Evolutionary conservation across 1,140 invertebrate species (phyloP).

Genomic region (Battus philenor): DNA sequence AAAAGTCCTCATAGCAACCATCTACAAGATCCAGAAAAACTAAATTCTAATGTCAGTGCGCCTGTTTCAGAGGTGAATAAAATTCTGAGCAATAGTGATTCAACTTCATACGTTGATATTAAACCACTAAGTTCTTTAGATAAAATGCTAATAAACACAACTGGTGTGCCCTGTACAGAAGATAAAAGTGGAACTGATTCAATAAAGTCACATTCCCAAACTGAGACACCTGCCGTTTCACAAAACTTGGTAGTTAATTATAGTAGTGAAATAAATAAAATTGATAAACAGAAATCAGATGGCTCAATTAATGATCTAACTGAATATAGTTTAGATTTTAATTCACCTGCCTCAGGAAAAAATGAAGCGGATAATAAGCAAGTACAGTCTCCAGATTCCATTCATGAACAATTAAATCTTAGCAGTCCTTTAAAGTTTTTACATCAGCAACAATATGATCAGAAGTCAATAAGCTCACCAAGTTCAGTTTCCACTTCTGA

Average conservation of each 20-base stretch:
- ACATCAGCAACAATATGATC: slow-evolving; percentile 32
- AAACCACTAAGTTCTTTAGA: slow-evolving; percentile 49
- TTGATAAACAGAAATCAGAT: slow-evolving; percentile 26
- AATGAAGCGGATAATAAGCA: slow-evolving; percentile 3
- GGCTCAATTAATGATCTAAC: slow-evolving; percentile 33
- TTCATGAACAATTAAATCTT: slow-evolving; percentile 22
- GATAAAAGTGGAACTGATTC: slow-evolving; percentile 17
- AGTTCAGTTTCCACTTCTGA: slow-evolving; percentile 64
- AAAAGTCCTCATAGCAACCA: slow-evolving; percentile 15
- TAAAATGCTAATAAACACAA: slow-evolving; percentile 49
- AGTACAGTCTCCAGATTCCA: slow-evolving; percentile 17
- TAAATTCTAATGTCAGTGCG: slow-evolving; percentile 13
- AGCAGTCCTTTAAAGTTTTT: slow-evolving; percentile 28
- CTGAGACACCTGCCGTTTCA: slow-evolving; percentile 8
- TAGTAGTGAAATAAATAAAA: slow-evolving; percentile 23
- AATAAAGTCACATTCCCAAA: slow-evolving; percentile 19
- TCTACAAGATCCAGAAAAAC: slow-evolving; percentile 15
- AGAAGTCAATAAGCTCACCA: slow-evolving; percentile 45
- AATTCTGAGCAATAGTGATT: slow-evolving; percentile 55
- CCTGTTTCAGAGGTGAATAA: slow-evolving; percentile 9
- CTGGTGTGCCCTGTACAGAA: slow-evolving; percentile 33
- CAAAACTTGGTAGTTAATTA: slow-evolving; percentile 29
- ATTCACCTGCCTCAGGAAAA: slow-evolving; percentile 30
- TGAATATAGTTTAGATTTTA: slow-evolving; percentile 63
- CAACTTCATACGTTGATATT: slow-evolving; percentile 60